Evolutionary conservation across 2,113 vertebrate genomes (phyloP).

Genomic region (Clinocottus analis): DNA sequence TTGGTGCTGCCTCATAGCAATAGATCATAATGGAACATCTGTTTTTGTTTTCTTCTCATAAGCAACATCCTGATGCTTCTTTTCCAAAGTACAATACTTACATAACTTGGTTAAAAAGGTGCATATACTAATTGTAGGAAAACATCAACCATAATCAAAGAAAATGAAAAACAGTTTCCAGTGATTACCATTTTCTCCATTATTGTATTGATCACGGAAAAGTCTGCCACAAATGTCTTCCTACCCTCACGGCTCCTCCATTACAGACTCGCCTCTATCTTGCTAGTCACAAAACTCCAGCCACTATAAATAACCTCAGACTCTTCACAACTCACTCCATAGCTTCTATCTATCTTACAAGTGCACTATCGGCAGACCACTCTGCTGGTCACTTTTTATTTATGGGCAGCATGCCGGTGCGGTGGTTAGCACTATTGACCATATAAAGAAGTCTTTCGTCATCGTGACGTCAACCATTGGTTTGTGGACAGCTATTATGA

Average conservation of each 20-base stretch:
- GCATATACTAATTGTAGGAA: no score
- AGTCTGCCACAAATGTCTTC: slow-evolving; percentile 18
- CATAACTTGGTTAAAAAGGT: not conserved
- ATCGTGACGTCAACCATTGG: no score
- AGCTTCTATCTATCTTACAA: slow-evolving; percentile 20
- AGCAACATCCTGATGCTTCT: not conserved
- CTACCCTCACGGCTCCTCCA: slow-evolving; percentile 35
- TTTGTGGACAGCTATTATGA: no score
- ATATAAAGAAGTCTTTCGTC: no score
- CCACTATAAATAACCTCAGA: not conserved
- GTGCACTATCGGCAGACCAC: no score
- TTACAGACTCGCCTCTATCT: slow-evolving; percentile 12
- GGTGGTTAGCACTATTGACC: no score
- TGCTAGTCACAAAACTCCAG: slow-evolving; percentile 4
- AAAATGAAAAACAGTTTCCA: no score
- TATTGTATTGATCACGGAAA: slow-evolving; percentile 16
- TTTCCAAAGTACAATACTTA: not conserved
- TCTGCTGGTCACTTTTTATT: no score
- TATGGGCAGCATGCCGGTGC: no score
- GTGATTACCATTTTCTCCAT: no score
- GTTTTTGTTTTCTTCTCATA: not conserved
- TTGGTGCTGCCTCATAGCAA: not conserved
- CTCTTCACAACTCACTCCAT: slow-evolving; percentile 14
- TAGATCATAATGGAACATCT: not conserved
- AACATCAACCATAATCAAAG: no score